phyloP scores from a whole-genome alignment of 2,797 vertebrate species.

The Sebastes taczanowskii region DNA sequence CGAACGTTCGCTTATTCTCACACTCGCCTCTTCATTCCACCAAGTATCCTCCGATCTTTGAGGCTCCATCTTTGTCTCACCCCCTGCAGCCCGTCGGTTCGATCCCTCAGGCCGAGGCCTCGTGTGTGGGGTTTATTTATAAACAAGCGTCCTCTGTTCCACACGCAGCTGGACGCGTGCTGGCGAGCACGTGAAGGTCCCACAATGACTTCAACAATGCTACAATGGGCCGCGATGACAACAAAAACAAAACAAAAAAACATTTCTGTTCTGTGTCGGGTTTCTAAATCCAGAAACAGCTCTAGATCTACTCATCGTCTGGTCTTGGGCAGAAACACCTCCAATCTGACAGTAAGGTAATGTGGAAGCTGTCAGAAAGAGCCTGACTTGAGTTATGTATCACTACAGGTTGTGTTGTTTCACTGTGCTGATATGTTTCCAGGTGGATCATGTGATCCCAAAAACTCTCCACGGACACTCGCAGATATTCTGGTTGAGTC shows the following conservation, averaged over 20 bases:
- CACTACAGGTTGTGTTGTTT: background rate
- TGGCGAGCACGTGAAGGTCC: conserved; percentile 62
- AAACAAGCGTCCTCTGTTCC: conserved; percentile 54
- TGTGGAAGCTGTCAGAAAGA: conserved; percentile 50
- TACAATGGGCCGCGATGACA: conserved; percentile 66
- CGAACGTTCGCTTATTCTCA: conserved; percentile 20
- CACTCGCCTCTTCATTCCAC: conserved; percentile 12
- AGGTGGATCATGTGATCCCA: background rate
- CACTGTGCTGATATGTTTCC: background rate
- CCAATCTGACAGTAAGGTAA: background rate
- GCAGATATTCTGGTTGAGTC: background rate
- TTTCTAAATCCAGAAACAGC: conserved; percentile 76
- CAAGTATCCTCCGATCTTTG: conserved; percentile 35
- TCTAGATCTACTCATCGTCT: conserved; percentile 24
- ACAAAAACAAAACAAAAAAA: conserved; percentile 48
- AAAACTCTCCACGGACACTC: background rate
- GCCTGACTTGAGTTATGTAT: background rate
- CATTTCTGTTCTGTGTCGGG: conserved; percentile 35
- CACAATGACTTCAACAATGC: conserved; percentile 70
- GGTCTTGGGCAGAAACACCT: conserved; percentile 47
- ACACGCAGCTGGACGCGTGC: conserved; percentile 53
- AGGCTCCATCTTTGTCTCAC: conserved; percentile 63
- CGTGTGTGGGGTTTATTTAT: conserved; percentile 68
- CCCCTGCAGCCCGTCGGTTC: conserved; percentile 9
- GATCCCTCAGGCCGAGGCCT: conserved; percentile 36